These are phyloP conservation scores for Paradoxurus hermaphroditus DNA, from an alignment of 2,113 vertebrate genomes.

Conservation along the genomic window DNA sequence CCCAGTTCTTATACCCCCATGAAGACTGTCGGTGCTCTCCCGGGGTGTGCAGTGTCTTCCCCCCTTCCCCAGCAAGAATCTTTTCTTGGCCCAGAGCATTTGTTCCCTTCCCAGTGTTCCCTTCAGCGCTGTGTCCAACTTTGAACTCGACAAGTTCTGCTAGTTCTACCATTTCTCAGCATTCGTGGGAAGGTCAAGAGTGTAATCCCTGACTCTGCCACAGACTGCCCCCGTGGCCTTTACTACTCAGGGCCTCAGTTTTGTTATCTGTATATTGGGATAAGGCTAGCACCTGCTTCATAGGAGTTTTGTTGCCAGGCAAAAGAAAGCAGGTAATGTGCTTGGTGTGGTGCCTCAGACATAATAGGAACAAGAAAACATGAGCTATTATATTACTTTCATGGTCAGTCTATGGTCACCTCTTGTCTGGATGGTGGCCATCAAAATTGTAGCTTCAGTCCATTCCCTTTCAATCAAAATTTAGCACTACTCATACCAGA, in stretches of 20 bases:
- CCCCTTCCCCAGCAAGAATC: neutral
- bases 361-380: neutral
- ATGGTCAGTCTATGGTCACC: neutral
- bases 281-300: neutral
- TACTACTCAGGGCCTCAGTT: neutral
- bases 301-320: neutral
- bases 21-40: neutral
- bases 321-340: neutral
- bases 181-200: neutral
- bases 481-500: neutral
- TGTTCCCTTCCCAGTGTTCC: neutral
- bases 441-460: neutral
- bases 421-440: neutral
- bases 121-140: neutral
- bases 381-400: neutral
- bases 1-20: fast-evolving
- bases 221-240: neutral
- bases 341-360: neutral
- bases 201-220: neutral
- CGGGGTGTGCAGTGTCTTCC: neutral
- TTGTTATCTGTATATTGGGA: neutral
- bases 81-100: neutral
- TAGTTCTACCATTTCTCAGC: neutral
- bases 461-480: neutral
- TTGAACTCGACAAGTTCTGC: neutral